Evolutionary conservation across 2,113 vertebrate species (phyloP).

Genomic region (Leptobrachium leishanense): DNA sequence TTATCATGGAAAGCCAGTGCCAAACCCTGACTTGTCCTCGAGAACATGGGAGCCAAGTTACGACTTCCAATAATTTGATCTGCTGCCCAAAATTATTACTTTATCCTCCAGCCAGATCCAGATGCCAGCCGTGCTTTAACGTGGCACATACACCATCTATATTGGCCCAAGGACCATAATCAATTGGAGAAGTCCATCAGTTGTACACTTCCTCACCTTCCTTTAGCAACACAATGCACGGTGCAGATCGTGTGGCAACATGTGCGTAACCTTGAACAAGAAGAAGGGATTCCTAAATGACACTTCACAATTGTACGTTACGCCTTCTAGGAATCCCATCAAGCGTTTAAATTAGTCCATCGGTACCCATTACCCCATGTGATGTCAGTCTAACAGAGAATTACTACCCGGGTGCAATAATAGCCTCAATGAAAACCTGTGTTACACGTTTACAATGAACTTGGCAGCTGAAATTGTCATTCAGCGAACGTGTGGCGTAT

Average conservation of each 20-base stretch:
- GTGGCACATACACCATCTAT: background rate
- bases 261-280: slow-evolving; percentile 34
- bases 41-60: background rate
- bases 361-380: background rate
- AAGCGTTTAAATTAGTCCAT: slow-evolving; percentile 16
- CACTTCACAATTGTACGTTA: background rate
- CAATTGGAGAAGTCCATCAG: background rate
- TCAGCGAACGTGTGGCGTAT: slow-evolving; percentile 15
- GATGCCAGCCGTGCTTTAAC: slow-evolving; percentile 18
- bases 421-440: slow-evolving; percentile 27
- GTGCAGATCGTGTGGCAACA: background rate
- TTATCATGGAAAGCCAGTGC: too few species aligned
- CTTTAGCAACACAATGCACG: background rate
- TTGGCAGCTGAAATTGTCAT: slow-evolving; percentile 22
- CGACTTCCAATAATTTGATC: slow-evolving; percentile 37
- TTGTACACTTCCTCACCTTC: too few species aligned
- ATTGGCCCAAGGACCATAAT: slow-evolving; percentile 4
- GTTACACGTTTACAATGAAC: slow-evolving; percentile 36
- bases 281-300: background rate
- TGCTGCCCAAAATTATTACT: slow-evolving; percentile 7
- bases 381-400: slow-evolving; percentile 25
- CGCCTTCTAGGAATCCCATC: background rate
- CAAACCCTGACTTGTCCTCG: slow-evolving; percentile 4
- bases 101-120: background rate
- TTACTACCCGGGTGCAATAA: slow-evolving; percentile 28